Percentiles rank a stretch among this genome's conserved stretches.
phyloP scores from a whole-genome alignment of 2,113 vertebrate species.

The Paradoxurus hermaphroditus region DNA sequence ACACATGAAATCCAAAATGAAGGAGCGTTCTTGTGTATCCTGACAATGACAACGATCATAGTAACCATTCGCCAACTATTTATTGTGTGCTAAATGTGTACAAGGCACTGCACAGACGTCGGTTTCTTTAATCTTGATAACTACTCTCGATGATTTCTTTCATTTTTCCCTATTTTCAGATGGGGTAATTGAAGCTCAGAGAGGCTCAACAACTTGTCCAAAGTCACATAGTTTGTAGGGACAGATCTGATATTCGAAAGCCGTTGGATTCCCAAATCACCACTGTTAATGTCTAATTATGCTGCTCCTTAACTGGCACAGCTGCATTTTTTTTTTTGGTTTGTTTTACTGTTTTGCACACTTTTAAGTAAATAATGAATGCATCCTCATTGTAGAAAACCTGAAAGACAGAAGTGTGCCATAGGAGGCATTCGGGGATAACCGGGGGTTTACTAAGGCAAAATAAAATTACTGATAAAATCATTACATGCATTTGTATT shows the following conservation, averaged over 20 bases:
- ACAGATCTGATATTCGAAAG: background rate
- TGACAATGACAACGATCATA: background rate
- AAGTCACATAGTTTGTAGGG: background rate
- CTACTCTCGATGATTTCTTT: background rate
- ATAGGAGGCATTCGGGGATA: background rate
- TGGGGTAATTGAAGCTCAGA: background rate
- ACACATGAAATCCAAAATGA: background rate
- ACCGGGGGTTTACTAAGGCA: background rate
- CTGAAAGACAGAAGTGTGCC: background rate
- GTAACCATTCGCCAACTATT: background rate
- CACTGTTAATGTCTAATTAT: background rate
- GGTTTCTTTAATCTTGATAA: background rate
- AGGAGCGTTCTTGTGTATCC: background rate
- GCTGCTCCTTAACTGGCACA: background rate
- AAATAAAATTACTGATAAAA: background rate
- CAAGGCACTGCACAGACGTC: background rate
- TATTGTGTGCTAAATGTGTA: background rate
- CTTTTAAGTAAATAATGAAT: background rate
- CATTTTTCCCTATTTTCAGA: background rate
- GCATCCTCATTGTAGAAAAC: background rate
- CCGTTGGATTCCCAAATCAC: background rate
- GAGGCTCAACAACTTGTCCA: background rate
- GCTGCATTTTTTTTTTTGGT: background rate
- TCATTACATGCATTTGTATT: background rate
- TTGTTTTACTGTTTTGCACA: slow-evolving; percentile 12